A percentile compares a stretch with the other conserved stretches of the same genome.
Conservation (phyloP, 2,888 invertebrate genomes). For the Troides helena region DNA sequence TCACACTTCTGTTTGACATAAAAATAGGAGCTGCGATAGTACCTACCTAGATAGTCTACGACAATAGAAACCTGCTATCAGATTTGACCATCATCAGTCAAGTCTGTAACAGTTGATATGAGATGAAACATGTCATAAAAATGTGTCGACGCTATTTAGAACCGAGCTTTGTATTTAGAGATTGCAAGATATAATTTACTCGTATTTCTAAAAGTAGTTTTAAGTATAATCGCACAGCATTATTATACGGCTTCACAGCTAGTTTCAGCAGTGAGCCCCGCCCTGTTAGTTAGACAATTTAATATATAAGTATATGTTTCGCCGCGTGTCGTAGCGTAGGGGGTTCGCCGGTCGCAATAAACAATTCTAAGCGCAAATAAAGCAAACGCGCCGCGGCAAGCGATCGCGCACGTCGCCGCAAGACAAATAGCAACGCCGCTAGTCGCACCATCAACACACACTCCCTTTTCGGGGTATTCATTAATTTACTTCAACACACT, state of each 20-base stretch:
- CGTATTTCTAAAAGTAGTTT: too few relatives aligned
- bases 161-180: too few relatives aligned
- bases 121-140: too few relatives aligned
- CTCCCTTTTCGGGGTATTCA: background rate
- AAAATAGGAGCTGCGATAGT: too few relatives aligned
- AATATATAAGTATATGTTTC: slow-evolving; percentile 17
- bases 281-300: slow-evolving; percentile 17
- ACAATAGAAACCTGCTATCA: too few relatives aligned
- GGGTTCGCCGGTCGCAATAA: slow-evolving; percentile 29
- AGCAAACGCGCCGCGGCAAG: slow-evolving; percentile 52
- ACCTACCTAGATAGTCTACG: too few relatives aligned
- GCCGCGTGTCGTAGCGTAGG: slow-evolving; percentile 14
- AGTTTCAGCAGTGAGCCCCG: background rate
- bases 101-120: too few relatives aligned
- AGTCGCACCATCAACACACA: slow-evolving; percentile 29
- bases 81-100: too few relatives aligned
- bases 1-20: too few relatives aligned
- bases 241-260: background rate
- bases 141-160: too few relatives aligned
- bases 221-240: background rate
- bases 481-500: background rate
- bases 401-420: slow-evolving; percentile 68
- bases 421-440: slow-evolving; percentile 58
- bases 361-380: slow-evolving; percentile 50
- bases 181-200: too few relatives aligned